These are phyloP conservation scores for Sciurus carolinensis DNA, from an alignment of 2,797 vertebrate genomes.

Conservation along the genomic window DNA sequence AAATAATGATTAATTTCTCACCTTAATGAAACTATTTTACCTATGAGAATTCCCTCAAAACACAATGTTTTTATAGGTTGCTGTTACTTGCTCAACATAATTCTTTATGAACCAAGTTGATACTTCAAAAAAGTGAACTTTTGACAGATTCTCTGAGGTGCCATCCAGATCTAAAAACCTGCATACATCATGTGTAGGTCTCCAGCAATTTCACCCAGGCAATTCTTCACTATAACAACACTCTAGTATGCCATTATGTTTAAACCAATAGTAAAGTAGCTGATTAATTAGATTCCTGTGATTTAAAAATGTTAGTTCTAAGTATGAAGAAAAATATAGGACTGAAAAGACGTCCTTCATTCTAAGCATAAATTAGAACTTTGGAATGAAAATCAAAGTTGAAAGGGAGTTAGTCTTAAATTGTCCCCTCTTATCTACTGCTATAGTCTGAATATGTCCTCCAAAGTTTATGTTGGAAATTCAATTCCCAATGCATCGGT, in stretches of 20 bases:
- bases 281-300: slow-evolving; percentile 6
- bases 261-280: neutral
- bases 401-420: neutral
- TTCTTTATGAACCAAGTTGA: neutral
- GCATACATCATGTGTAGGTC: neutral
- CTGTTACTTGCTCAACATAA: neutral
- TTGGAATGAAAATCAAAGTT: neutral
- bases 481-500: no score
- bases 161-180: slow-evolving; percentile 11
- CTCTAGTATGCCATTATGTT: neutral
- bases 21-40: neutral
- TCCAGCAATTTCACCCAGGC: slow-evolving; percentile 26
- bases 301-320: slow-evolving; percentile 37
- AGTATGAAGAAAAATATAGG: slow-evolving; percentile 19
- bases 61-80: neutral
- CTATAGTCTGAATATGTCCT: neutral
- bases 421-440: neutral
- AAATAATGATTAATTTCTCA: slow-evolving; percentile 30
- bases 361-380: slow-evolving; percentile 56
- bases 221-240: slow-evolving; percentile 34
- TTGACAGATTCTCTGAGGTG: neutral
- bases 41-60: slow-evolving; percentile 9
- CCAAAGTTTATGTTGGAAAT: neutral
- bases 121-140: slow-evolving; percentile 2
- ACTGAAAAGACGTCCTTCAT: slow-evolving; percentile 42